Conservation (phyloP, 1,140 invertebrate species). For the Lasaia peninsularis region DNA sequence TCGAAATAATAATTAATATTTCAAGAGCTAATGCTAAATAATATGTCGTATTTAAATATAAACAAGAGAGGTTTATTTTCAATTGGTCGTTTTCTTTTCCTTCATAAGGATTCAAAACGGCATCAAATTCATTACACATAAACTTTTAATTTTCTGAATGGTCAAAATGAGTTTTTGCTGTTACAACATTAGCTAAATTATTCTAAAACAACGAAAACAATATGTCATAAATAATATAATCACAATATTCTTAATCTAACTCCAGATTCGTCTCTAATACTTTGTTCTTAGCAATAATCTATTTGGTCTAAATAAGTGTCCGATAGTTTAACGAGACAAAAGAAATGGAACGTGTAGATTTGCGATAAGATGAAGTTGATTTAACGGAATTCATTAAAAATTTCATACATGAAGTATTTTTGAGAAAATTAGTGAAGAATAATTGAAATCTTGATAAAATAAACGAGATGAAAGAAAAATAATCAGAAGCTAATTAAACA, state of each 20-base stretch:
- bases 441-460: too few relatives aligned
- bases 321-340: neutral
- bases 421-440: neutral
- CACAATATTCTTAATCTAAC: constrained; percentile 7
- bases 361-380: neutral
- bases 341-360: neutral
- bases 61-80: too few relatives aligned
- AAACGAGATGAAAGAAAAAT: too few relatives aligned
- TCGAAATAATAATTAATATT: too few relatives aligned
- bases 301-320: neutral
- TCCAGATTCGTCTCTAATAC: neutral
- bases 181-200: neutral
- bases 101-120: too few relatives aligned
- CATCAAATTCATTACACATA: neutral
- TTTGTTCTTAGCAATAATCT: neutral
- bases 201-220: neutral
- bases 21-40: too few relatives aligned
- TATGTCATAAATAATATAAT: constrained; percentile 5
- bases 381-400: neutral
- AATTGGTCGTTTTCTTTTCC: too few relatives aligned
- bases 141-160: neutral
- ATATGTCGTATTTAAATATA: too few relatives aligned
- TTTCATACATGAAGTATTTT: neutral
- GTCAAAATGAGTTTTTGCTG: neutral
- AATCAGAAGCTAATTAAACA: too few relatives aligned